A percentile compares a stretch with the other conserved stretches of the same genome.
Conservation (phyloP, 2,888 invertebrate species). For the Acanthosepion pharaonis region DNA sequence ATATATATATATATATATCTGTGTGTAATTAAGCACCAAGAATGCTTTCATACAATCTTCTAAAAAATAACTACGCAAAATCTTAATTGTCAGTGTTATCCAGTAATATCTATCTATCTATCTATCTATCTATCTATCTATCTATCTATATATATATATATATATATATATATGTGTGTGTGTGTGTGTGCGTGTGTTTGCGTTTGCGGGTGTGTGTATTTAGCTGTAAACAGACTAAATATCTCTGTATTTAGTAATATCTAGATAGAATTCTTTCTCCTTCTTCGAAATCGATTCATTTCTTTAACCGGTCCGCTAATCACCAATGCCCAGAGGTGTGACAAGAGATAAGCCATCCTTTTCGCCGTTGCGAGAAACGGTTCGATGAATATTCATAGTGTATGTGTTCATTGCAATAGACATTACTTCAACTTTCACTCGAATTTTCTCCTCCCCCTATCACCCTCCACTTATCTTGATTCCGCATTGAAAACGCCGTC, state of each 20-base stretch:
- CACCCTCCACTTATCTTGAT: background rate
- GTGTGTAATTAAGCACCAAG: no score
- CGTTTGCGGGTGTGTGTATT: background rate
- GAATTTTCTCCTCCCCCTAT: background rate
- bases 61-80: no score
- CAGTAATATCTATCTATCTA: no score
- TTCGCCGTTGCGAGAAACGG: background rate
- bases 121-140: background rate
- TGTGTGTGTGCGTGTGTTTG: background rate
- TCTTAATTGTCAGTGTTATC: no score
- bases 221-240: background rate
- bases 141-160: background rate
- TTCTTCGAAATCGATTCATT: background rate
- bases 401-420: background rate
- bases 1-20: no score
- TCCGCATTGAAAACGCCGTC: background rate
- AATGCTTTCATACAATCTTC: no score
- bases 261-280: background rate
- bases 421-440: background rate
- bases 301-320: constrained; percentile 11
- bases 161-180: background rate
- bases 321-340: background rate
- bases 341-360: background rate
- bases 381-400: constrained; percentile 21
- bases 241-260: background rate